These are phyloP conservation scores for Carapus acus DNA, from an alignment of 2,797 vertebrate genomes.

Conservation along the genomic window DNA sequence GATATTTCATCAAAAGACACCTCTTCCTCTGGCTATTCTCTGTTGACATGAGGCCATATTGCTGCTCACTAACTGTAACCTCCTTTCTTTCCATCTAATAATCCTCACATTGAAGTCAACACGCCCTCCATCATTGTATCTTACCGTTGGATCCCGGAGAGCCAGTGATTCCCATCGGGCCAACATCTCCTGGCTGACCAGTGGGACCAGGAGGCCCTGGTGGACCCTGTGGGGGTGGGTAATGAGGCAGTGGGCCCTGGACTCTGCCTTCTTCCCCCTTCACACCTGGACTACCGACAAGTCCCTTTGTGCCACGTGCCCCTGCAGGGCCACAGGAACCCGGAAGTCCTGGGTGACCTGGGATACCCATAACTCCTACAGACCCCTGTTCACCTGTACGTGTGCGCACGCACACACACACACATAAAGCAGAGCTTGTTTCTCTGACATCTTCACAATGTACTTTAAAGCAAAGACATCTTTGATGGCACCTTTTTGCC, in stretches of 20 bases:
- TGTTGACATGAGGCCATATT: background rate
- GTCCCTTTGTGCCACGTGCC: constrained; percentile 39
- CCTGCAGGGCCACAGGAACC: constrained; percentile 48
- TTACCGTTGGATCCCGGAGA: constrained; percentile 56
- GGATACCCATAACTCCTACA: constrained; percentile 46
- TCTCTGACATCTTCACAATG: no score
- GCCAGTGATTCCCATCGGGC: constrained; percentile 45
- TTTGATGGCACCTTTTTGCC: constrained; percentile 59
- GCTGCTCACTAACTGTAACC: no score
- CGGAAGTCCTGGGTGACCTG: constrained; percentile 39
- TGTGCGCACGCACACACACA: background rate
- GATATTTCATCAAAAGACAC: no score
- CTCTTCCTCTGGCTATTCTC: no score
- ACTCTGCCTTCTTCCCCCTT: constrained; percentile 59
- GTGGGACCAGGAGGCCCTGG: constrained; percentile 45
- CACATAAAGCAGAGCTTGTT: background rate
- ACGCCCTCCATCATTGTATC: background rate
- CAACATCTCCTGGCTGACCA: constrained; percentile 49
- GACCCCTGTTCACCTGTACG: constrained; percentile 53
- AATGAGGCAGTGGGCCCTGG: background rate
- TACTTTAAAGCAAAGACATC: no score
- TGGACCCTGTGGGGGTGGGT: background rate
- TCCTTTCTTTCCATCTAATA: no score
- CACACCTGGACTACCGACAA: constrained; percentile 41
- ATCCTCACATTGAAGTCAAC: no score